These are phyloP conservation scores for Ovis canadensis DNA, from an alignment of 2,113 vertebrate species.

Conservation along the genomic window DNA sequence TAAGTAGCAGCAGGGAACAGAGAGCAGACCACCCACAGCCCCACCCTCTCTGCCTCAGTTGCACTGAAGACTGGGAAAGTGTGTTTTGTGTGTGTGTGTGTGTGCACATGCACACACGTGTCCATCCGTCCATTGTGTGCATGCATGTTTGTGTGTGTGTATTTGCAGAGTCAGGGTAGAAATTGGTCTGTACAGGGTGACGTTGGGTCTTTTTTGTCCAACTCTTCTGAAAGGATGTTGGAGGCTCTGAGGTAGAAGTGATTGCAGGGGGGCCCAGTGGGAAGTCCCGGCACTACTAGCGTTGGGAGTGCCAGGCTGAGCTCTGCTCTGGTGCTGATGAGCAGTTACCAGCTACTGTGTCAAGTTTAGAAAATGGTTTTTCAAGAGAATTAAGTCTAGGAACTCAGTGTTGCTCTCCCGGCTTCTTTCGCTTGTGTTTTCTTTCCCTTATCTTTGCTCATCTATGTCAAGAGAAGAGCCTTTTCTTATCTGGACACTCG, in stretches of 20 bases:
- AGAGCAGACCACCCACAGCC: slow-evolving; percentile 47
- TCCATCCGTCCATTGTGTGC: background rate
- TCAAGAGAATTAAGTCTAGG: slow-evolving; percentile 30
- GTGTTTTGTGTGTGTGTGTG: background rate
- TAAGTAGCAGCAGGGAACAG: slow-evolving; percentile 90
- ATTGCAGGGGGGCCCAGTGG: background rate
- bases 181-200: background rate
- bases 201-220: background rate
- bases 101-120: too few relatives aligned
- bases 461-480: slow-evolving; percentile 24
- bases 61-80: background rate
- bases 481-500: background rate
- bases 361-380: slow-evolving; percentile 28
- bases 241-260: background rate
- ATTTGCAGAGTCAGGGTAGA: slow-evolving; percentile 12
- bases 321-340: background rate
- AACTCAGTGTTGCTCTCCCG: slow-evolving; percentile 46
- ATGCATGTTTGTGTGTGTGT: background rate
- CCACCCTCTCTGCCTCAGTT: slow-evolving; percentile 12
- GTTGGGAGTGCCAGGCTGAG: background rate
- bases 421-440: slow-evolving; percentile 74
- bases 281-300: background rate
- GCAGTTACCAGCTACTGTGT: background rate
- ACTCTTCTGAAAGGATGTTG: background rate
- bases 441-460: slow-evolving; percentile 48